Percentiles rank a stretch among this genome's conserved stretches.
Conservation (phyloP, 2,888 invertebrate species). For the Cloeon dipterum region DNA sequence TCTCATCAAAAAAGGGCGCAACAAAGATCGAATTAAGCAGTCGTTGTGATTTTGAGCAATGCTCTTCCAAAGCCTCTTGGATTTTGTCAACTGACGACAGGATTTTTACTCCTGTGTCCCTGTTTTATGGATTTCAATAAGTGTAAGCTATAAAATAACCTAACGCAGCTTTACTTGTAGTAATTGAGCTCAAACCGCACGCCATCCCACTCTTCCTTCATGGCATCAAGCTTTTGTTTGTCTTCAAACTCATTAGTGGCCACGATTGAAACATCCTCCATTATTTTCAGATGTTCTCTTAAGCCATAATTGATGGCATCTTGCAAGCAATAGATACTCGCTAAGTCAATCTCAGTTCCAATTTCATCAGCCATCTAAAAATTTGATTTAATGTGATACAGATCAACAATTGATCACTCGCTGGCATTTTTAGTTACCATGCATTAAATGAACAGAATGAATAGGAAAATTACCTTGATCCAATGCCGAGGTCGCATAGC, state of each 20-base stretch:
- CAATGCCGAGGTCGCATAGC: neutral
- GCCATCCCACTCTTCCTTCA: slow-evolving; percentile 65
- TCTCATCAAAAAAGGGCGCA: slow-evolving; percentile 70
- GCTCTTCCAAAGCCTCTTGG: slow-evolving; percentile 87
- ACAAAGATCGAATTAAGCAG: slow-evolving; percentile 92
- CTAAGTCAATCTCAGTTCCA: neutral
- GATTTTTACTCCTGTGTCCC: slow-evolving; percentile 64
- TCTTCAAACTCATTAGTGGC: slow-evolving; percentile 81
- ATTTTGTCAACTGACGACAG: slow-evolving; percentile 75
- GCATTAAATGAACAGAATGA: too few relatives aligned
- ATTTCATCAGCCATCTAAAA: neutral
- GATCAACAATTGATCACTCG: too few relatives aligned
- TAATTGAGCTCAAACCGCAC: slow-evolving; percentile 47
- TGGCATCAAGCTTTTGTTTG: slow-evolving; percentile 58
- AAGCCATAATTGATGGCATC: slow-evolving; percentile 76
- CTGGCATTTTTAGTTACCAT: too few relatives aligned
- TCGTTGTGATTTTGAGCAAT: slow-evolving; percentile 87
- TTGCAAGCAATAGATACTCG: slow-evolving; percentile 34
- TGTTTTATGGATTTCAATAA: slow-evolving; percentile 13
- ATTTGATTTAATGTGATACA: neutral
- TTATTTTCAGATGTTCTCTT: slow-evolving; percentile 36
- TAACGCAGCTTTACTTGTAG: slow-evolving; percentile 45
- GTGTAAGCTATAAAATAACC: neutral
- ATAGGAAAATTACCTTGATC: neutral
- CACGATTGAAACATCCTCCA: slow-evolving; percentile 75